Evolutionary conservation across 2,113 vertebrate genomes (phyloP).

Genomic region (Notothenia coriiceps): DNA sequence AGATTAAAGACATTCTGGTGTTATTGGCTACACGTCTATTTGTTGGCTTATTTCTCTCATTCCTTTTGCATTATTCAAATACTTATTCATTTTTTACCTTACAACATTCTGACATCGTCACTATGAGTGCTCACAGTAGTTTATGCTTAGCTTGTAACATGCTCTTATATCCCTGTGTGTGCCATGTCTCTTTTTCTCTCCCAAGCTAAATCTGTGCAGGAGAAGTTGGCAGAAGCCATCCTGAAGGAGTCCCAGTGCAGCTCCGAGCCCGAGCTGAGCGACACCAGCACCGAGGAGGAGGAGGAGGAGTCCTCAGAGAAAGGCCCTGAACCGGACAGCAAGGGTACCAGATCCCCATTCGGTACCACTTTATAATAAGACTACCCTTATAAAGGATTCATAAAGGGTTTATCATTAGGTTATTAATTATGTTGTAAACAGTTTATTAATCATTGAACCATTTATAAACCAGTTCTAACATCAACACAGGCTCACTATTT

Average conservation of each 20-base stretch:
- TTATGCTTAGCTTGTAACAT: conserved; percentile 2
- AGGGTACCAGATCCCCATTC: conserved; percentile 46
- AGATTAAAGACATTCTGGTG: conserved; percentile 56
- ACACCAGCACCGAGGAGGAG: conserved; percentile 81
- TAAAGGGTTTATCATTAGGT: too few relatives aligned
- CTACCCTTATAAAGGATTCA: too few relatives aligned
- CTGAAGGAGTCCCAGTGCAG: conserved; percentile 62
- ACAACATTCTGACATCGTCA: not conserved
- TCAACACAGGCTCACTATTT: too few relatives aligned
- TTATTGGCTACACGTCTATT: conserved; percentile 21
- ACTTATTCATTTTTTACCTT: not conserved
- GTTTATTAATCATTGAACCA: too few relatives aligned
- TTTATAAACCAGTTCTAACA: too few relatives aligned
- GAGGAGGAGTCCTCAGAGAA: conserved; percentile 61
- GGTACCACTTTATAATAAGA: too few relatives aligned
- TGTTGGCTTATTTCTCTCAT: conserved; percentile 13
- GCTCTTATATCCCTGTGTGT: conserved; percentile 23
- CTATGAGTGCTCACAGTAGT: not conserved
- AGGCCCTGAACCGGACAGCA: conserved; percentile 35
- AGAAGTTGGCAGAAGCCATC: conserved; percentile 82
- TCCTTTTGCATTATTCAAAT: not conserved
- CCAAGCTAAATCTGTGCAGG: conserved; percentile 85
- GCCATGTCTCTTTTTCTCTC: conserved; percentile 52
- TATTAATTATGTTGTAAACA: too few relatives aligned
- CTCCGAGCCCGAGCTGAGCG: conserved; percentile 81